Evolutionary conservation across 2,797 vertebrate genomes (phyloP).

Genomic region (Ataeniobius toweri): DNA sequence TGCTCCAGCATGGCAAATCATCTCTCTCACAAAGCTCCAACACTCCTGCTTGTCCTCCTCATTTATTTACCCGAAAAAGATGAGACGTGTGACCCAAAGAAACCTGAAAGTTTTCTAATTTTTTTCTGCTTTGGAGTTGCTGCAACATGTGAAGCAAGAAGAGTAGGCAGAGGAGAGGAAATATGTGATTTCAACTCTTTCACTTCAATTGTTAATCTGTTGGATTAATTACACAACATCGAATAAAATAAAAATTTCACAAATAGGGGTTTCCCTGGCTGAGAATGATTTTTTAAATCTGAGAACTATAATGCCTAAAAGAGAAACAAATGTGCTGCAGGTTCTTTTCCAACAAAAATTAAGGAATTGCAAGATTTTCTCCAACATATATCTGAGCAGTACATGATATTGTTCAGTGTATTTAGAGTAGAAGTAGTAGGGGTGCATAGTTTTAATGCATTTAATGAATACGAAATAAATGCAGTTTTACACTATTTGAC

Average conservation of each 20-base stretch:
- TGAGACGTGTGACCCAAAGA: slow-evolving; percentile 67
- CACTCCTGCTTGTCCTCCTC: slow-evolving; percentile 64
- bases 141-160: slow-evolving; percentile 58
- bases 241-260: neutral
- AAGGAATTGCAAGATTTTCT: neutral
- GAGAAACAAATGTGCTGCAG: neutral
- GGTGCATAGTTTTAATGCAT: neutral
- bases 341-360: neutral
- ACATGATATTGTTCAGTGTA: neutral
- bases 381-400: neutral
- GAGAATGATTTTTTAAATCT: neutral
- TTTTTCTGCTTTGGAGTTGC: slow-evolving; percentile 43
- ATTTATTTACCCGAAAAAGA: slow-evolving; percentile 67
- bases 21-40: slow-evolving; percentile 64
- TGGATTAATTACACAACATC: neutral
- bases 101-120: slow-evolving; percentile 61
- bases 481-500: neutral
- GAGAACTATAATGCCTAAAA: neutral
- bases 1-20: slow-evolving; percentile 70
- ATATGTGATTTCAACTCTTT: slow-evolving; percentile 30
- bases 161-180: slow-evolving; percentile 33
- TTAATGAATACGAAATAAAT: neutral
- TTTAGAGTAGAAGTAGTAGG: too few species aligned
- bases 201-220: slow-evolving; percentile 23
- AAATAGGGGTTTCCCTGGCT: neutral